Conservation (phyloP, 1,140 invertebrate genomes). For the Ips typographus region DNA sequence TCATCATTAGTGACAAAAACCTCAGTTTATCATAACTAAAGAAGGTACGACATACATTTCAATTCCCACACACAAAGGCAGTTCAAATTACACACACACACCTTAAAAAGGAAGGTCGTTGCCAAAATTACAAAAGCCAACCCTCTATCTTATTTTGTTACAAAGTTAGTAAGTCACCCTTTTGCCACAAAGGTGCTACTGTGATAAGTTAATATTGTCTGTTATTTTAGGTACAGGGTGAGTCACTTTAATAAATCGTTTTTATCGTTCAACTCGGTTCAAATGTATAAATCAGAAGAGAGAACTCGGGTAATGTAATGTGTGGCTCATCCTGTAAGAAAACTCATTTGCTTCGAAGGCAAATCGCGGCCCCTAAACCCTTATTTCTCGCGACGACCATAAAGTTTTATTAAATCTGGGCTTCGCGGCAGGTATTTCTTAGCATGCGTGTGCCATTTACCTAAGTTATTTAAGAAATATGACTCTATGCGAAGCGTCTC, state of each 20-base stretch:
- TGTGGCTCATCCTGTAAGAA: constrained; percentile 18
- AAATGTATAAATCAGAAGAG: not conserved
- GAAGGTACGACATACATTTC: too few species aligned
- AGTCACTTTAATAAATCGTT: too few species aligned
- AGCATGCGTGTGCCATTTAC: constrained; percentile 32
- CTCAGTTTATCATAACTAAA: too few species aligned
- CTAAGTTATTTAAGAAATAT: constrained; percentile 35
- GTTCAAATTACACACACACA: too few species aligned
- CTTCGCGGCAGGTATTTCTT: constrained; percentile 17
- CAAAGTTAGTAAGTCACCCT: constrained; percentile 18
- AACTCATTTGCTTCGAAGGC: constrained; percentile 4
- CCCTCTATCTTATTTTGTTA: constrained; percentile 10
- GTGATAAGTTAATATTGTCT: constrained; percentile 17
- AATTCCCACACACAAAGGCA: too few species aligned
- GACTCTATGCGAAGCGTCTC: constrained; percentile 14
- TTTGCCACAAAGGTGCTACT: constrained; percentile 23
- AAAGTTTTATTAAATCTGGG: constrained; percentile 35
- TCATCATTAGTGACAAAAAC: too few species aligned
- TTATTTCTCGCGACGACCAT: constrained; percentile 26
- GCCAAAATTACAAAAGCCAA: constrained; percentile 6
- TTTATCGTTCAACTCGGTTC: not conserved
- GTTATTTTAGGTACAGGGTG: constrained; percentile 16
- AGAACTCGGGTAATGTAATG: not conserved
- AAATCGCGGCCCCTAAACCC: constrained; percentile 2
- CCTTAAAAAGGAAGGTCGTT: too few species aligned